Percentiles rank a stretch among this genome's conserved stretches.
phyloP scores from a whole-genome alignment of 2,888 invertebrate species.

The Epirrhoe alternata region DNA sequence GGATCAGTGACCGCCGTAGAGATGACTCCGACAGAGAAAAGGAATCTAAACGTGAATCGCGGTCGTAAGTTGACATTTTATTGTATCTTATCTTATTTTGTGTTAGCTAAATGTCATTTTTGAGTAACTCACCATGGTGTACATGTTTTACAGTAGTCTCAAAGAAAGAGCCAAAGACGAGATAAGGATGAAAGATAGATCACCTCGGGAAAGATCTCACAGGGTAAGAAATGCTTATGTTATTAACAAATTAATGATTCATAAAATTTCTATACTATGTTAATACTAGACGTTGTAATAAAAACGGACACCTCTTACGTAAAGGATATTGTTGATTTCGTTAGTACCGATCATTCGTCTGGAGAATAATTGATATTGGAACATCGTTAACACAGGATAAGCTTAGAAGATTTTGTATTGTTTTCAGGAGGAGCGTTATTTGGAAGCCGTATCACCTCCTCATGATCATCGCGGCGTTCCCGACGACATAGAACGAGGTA shows the following conservation, averaged over 20 bases:
- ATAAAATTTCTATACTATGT: neutral
- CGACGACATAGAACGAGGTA: conserved; percentile 81
- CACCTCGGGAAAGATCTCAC: conserved; percentile 78
- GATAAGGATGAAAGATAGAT: conserved; percentile 83
- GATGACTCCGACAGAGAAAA: conserved; percentile 77
- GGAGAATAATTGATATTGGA: no score
- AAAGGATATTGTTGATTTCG: no score
- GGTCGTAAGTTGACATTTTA: conserved; percentile 61
- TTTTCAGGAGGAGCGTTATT: conserved; percentile 78
- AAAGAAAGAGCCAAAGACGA: conserved; percentile 88
- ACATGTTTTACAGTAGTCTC: conserved; percentile 61
- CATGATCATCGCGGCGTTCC: conserved; percentile 83
- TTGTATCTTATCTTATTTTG: neutral
- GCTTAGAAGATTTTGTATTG: conserved; percentile 6
- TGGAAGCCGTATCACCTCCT: conserved; percentile 78
- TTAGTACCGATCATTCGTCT: no score
- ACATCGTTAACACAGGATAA: no score
- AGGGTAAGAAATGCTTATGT: conserved; percentile 58
- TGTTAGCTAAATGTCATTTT: neutral
- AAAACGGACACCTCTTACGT: no score
- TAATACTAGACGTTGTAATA: neutral
- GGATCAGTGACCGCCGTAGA: conserved; percentile 69
- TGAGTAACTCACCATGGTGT: neutral
- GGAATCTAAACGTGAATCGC: conserved; percentile 74
- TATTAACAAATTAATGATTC: neutral